These are phyloP conservation scores for Heliangelus exortis DNA, from an alignment of 2,797 vertebrate genomes.

Conservation along the genomic window DNA sequence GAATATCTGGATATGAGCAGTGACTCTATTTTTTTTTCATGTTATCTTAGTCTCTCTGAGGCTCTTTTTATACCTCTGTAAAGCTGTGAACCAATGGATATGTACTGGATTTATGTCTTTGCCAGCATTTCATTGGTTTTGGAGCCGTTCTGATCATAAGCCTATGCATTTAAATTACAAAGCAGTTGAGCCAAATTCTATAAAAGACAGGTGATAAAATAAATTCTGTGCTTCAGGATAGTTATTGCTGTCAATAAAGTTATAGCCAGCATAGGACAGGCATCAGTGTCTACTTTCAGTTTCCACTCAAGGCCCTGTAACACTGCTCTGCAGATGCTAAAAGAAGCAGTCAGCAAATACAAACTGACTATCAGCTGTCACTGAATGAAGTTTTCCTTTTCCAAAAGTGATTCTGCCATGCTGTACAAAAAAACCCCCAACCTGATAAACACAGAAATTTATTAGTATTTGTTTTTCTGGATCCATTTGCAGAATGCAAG, in stretches of 20 bases:
- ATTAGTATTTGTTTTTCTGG: neutral
- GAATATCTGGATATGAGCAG: neutral
- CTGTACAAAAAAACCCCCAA: neutral
- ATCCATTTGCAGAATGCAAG: neutral
- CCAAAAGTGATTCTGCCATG: neutral
- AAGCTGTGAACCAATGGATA: constrained; percentile 47
- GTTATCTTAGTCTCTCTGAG: constrained; percentile 22
- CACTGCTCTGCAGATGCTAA: neutral
- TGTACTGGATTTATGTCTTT: constrained; percentile 56
- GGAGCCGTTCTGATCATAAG: constrained; percentile 52
- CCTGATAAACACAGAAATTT: neutral
- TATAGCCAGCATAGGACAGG: neutral
- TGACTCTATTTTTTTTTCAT: neutral
- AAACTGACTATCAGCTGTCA: constrained; percentile 36
- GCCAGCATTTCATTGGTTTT: constrained; percentile 57
- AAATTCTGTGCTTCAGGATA: constrained; percentile 44
- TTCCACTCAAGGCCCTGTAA: neutral
- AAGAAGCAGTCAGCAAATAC: constrained; percentile 2
- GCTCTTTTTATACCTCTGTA: constrained; percentile 40
- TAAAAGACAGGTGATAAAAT: constrained; percentile 68
- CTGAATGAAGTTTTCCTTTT: neutral
- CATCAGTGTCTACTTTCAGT: neutral
- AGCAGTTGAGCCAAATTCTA: constrained; percentile 64
- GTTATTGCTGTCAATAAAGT: constrained; percentile 61
- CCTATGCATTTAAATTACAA: constrained; percentile 71